Conservation (phyloP, 2,113 vertebrate genomes). For the Carassius carassius region DNA sequence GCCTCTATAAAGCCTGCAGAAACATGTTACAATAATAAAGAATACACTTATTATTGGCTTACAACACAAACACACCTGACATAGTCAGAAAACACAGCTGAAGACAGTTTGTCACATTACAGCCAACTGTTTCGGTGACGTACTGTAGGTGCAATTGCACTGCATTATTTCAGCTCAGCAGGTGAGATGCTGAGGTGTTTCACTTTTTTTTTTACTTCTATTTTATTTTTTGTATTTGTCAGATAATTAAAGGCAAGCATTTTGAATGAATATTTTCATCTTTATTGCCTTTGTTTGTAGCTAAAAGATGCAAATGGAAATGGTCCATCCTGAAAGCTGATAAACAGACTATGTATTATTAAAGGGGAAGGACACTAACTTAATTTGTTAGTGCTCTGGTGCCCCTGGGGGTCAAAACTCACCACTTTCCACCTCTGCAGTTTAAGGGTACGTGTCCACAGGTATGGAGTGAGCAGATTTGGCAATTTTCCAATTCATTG, state of each 20-base stretch:
- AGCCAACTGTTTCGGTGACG: background rate
- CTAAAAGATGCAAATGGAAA: conserved; percentile 4
- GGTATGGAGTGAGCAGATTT: background rate
- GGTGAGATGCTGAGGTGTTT: background rate
- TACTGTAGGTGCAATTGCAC: background rate
- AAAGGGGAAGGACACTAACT: background rate
- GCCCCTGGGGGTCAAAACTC: background rate
- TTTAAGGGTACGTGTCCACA: background rate
- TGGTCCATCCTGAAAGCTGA: background rate
- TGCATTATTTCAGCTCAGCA: background rate
- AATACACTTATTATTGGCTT: background rate
- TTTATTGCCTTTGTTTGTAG: background rate
- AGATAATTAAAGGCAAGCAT: background rate
- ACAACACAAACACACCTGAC: background rate
- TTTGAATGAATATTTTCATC: background rate
- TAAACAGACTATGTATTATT: conserved; percentile 8
- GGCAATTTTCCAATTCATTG: background rate
- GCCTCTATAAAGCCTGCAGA: background rate
- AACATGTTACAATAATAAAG: background rate
- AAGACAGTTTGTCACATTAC: background rate
- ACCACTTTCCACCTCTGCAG: background rate
- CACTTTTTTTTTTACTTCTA: background rate
- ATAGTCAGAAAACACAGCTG: background rate
- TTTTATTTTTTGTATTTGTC: background rate
- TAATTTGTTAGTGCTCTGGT: background rate